Evolutionary conservation across 2,797 vertebrate species (phyloP), one percentile per base, ranked within the genome.

Genomic region (Betta splendens): DNA sequence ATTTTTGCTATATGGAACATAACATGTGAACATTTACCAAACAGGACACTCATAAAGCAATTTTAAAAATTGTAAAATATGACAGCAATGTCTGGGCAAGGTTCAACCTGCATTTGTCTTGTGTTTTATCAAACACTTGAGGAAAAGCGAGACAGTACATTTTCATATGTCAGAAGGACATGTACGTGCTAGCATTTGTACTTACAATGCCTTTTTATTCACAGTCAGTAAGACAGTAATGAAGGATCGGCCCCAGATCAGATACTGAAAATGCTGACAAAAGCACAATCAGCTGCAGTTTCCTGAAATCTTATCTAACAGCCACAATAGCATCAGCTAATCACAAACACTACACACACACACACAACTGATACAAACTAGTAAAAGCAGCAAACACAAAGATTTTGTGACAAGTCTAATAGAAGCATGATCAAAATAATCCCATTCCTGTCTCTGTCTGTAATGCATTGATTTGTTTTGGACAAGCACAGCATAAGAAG

Each of bases 241-340:
- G 21, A 21, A 61, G 47, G 42, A 31, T 44, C 7, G 38, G 40
- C 33, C 52, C 17, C 22, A 29, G 20, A 28, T 20, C 26, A 61
- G 20, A 69, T 26, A 44, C 9, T 49, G 38, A 25, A 62, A 32
- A 31, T 53, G 67, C 56, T 72, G 47, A 72, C 74, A 13, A 63
- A 71, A 26, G 39, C 49, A 66, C 36, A 46, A 35, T 15, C 33
- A 62, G 53, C 45, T 64, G 33, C 42, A 13, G 31, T 47, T 59
- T 64, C 17, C n/a, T 16, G 17, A 69, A 61, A 32, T 16, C 17
- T 5, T 16, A 37, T 11, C 26, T 12, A 29, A 65, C 13, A 56
- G 29, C 23, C 23, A 63, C 42, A 40, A 4, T 31, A 5, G 7
- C 16, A 37, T 16, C 4, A 53, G 10, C 48, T 54, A 36, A 46